Evolutionary conservation across 1,140 invertebrate genomes (phyloP).

Genomic region (Scaptomyza pallida): DNA sequence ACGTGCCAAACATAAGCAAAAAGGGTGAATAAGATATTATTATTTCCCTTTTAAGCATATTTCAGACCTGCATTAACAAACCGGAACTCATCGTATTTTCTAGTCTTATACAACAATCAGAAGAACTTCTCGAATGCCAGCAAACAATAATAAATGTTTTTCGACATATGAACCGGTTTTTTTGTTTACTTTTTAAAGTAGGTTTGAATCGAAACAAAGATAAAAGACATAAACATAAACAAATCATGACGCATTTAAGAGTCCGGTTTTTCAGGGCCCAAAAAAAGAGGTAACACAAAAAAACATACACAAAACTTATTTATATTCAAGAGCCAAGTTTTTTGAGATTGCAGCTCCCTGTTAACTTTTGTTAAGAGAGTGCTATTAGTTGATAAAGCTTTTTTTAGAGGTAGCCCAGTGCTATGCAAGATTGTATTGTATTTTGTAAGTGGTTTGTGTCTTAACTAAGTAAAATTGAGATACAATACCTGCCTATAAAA

Average conservation of each 20-base stretch:
- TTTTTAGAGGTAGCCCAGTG: background rate
- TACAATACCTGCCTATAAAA: no score
- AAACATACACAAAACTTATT: background rate
- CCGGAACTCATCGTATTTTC: no score
- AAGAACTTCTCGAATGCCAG: no score
- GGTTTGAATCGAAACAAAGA: background rate
- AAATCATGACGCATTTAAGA: background rate
- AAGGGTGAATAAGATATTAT: no score
- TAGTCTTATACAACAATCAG: no score
- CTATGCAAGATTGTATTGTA: conserved; percentile 1
- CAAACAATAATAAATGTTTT: background rate
- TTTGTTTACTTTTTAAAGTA: background rate
- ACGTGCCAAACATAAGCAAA: no score
- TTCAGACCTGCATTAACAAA: no score
- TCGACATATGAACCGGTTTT: background rate
- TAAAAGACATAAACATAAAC: background rate
- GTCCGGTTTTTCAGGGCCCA: background rate
- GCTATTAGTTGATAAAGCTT: background rate
- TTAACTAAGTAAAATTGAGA: background rate
- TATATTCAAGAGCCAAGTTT: background rate
- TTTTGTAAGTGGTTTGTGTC: background rate
- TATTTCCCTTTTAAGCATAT: no score
- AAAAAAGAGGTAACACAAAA: background rate
- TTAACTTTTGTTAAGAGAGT: no score
- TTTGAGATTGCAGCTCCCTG: background rate